phyloP scores from a whole-genome alignment of 1,140 invertebrate species.

The Pseudomyrmex flavicornis region DNA sequence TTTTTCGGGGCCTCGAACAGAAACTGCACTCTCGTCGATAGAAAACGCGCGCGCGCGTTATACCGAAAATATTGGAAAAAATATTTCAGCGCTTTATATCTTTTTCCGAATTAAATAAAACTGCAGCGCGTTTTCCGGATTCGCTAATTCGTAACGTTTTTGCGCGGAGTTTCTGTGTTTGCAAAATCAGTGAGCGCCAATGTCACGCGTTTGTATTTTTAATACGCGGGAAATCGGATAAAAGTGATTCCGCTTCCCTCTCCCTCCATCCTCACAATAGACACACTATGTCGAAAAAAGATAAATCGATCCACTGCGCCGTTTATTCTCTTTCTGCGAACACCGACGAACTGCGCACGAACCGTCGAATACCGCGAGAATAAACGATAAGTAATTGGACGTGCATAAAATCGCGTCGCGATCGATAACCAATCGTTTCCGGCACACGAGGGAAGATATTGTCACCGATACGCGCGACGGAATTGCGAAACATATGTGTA shows the following conservation, averaged over 20 bases:
- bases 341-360: neutral
- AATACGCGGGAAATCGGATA: slow-evolving; percentile 38
- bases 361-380: neutral
- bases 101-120: slow-evolving; percentile 48
- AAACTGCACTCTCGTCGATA: slow-evolving; percentile 1
- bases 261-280: neutral
- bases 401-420: slow-evolving; percentile 13
- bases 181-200: slow-evolving; percentile 47
- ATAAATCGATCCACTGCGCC: slow-evolving; percentile 23
- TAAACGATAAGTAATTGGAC: slow-evolving; percentile 20
- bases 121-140: neutral
- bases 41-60: neutral
- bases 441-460: slow-evolving; percentile 8
- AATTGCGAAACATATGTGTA: slow-evolving; percentile 55
- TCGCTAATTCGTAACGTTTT: slow-evolving; percentile 47
- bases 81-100: slow-evolving; percentile 45
- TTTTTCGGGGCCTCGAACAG: slow-evolving; percentile 21
- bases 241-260: slow-evolving; percentile 5
- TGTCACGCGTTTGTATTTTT: slow-evolving; percentile 47
- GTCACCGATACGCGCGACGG: slow-evolving; percentile 23
- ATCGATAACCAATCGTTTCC: slow-evolving; percentile 27
- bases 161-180: slow-evolving; percentile 29
- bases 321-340: slow-evolving; percentile 18
- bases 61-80: slow-evolving; percentile 56
- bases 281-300: neutral